phyloP scores from a whole-genome alignment of 2,113 vertebrate species.

The Noctilio leporinus region DNA sequence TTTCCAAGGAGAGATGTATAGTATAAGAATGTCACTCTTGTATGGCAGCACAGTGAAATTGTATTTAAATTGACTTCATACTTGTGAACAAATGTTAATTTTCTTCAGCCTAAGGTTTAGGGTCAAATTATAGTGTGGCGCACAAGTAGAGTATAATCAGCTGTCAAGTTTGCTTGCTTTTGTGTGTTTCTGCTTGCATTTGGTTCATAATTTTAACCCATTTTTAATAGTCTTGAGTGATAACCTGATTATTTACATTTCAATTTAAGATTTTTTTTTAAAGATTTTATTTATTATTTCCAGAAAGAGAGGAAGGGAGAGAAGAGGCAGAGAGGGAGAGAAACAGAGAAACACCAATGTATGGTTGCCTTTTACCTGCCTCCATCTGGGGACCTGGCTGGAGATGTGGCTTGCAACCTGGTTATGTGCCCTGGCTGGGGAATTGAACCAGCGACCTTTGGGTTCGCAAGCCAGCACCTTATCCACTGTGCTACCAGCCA shows the following conservation, averaged over 20 bases:
- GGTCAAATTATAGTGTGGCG: not conserved
- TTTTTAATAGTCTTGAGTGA: slow-evolving; percentile 2
- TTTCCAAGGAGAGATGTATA: not conserved
- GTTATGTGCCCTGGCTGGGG: too few species aligned
- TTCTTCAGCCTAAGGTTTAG: not conserved
- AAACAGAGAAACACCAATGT: too few species aligned
- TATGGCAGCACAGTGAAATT: not conserved
- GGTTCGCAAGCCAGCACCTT: too few species aligned
- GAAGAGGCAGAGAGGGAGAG: too few species aligned
- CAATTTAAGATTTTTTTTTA: not conserved
- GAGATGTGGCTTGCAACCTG: too few species aligned
- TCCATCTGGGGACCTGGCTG: too few species aligned
- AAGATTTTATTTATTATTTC: too few species aligned
- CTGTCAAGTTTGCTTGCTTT: not conserved
- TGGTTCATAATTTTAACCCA: not conserved
- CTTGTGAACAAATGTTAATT: not conserved
- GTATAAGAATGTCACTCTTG: not conserved
- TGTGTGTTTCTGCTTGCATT: not conserved
- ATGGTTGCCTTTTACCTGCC: too few species aligned
- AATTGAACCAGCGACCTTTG: too few species aligned
- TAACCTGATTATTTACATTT: slow-evolving; percentile 5
- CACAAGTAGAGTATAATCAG: not conserved
- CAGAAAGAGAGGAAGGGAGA: too few species aligned
- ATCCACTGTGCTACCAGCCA: too few species aligned
- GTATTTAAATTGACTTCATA: not conserved